phyloP scores from a whole-genome alignment of 2,797 vertebrate species.

The Ptychobarbus kaznakovi region DNA sequence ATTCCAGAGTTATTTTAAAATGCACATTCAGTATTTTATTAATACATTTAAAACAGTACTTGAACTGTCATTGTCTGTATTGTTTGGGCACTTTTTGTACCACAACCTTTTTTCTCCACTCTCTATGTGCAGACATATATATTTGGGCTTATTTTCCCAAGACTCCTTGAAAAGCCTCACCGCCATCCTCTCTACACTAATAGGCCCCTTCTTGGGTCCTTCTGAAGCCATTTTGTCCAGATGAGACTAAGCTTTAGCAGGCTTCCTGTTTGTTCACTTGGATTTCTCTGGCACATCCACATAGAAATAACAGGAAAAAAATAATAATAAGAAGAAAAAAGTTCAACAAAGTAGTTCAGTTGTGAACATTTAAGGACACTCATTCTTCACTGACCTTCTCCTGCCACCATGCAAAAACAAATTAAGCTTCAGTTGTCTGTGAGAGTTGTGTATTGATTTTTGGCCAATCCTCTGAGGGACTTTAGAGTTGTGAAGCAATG shows the following conservation, averaged over 20 bases:
- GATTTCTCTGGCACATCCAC: conserved; percentile 42
- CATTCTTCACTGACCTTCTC: conserved; percentile 57
- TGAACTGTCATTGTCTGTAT: background rate
- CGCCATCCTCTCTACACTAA: conserved; percentile 71
- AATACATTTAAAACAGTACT: background rate
- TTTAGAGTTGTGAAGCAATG: conserved; percentile 40
- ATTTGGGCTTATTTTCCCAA: conserved; percentile 64
- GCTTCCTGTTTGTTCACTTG: conserved; percentile 26
- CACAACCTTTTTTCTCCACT: conserved; percentile 7
- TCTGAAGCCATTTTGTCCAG: conserved; percentile 69
- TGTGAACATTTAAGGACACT: conserved; percentile 54
- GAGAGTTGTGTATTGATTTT: conserved; percentile 66
- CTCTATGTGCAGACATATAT: conserved; percentile 55
- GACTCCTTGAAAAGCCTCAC: conserved; percentile 67
- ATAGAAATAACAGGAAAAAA: conserved; percentile 27
- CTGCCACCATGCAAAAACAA: conserved; percentile 64
- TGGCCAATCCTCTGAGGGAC: conserved; percentile 47
- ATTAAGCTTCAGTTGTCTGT: conserved; percentile 64
- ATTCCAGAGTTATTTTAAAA: background rate
- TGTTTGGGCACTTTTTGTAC: background rate
- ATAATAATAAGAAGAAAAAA: conserved; percentile 39
- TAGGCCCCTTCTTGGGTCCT: conserved; percentile 64
- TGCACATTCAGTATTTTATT: background rate
- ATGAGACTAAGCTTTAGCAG: conserved; percentile 49
- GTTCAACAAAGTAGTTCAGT: conserved; percentile 24